phyloP scores from a whole-genome alignment of 2,888 invertebrate species.

The Ochlodes sylvanus region DNA sequence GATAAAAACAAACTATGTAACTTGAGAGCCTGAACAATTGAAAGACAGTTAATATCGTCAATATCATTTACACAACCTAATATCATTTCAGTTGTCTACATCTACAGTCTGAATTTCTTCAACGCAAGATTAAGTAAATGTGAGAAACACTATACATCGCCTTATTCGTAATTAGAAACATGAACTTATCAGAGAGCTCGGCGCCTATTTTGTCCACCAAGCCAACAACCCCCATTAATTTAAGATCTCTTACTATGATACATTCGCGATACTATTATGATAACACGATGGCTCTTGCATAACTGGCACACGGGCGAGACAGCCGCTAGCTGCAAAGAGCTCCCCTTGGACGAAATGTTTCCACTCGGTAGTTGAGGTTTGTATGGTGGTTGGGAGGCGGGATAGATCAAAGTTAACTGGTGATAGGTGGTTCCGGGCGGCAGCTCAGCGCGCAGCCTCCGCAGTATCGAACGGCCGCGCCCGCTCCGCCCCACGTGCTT shows the following conservation, averaged over 20 bases:
- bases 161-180: not conserved
- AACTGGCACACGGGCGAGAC: constrained; percentile 54
- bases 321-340: constrained; percentile 57
- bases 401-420: constrained; percentile 59
- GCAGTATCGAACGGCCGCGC: constrained; percentile 60
- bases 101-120: no score
- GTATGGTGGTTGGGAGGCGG: constrained; percentile 40
- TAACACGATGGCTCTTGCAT: constrained; percentile 56
- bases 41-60: no score
- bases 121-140: not conserved
- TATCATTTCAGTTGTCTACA: no score
- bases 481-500: constrained; percentile 55
- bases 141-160: not conserved
- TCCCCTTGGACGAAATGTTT: constrained; percentile 47
- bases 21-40: no score
- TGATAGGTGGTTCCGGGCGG: constrained; percentile 52
- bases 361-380: constrained; percentile 17
- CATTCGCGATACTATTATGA: constrained; percentile 55
- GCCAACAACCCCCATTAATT: constrained; percentile 51
- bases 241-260: constrained; percentile 56
- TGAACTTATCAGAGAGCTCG: constrained; percentile 11
- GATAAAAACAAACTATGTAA: no score
- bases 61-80: no score
- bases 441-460: constrained; percentile 60
- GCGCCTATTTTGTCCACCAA: constrained; percentile 29